These are phyloP conservation scores for Ophion slaviceki DNA, from an alignment of 2,888 invertebrate genomes.

Conservation along the genomic window DNA sequence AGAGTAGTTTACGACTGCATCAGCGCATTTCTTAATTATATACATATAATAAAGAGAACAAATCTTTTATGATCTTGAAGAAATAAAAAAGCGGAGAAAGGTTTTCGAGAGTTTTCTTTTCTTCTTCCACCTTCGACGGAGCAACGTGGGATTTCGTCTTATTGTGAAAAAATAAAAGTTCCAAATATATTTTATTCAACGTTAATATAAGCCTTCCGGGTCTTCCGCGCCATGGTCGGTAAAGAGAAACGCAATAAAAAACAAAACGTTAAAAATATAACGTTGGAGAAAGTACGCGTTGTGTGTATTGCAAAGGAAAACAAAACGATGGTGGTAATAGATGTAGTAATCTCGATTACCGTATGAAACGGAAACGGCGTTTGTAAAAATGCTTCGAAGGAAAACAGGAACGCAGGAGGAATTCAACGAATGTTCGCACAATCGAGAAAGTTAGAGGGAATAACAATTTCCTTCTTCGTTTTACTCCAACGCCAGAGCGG, in stretches of 20 bases:
- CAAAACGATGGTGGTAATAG: constrained; percentile 14
- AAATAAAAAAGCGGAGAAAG: constrained; percentile 57
- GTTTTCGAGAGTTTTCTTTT: background rate
- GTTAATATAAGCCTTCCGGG: constrained; percentile 66
- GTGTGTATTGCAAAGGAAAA: constrained; percentile 28
- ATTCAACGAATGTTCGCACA: background rate
- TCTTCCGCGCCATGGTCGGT: constrained; percentile 59
- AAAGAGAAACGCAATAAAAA: constrained; percentile 53
- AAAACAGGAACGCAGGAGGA: constrained; percentile 22
- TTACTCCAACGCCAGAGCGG: constrained; percentile 36
- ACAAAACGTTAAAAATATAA: constrained; percentile 51
- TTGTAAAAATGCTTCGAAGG: constrained; percentile 29
- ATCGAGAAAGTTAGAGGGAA: constrained; percentile 43
- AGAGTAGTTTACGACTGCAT: constrained; percentile 41
- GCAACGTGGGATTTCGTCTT: constrained; percentile 17
- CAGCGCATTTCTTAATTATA: constrained; percentile 37
- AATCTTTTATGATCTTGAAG: constrained; percentile 27
- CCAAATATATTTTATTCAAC: constrained; percentile 78
- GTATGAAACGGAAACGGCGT: constrained; percentile 4
- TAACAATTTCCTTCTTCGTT: constrained; percentile 7
- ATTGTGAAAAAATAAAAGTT: constrained; percentile 71
- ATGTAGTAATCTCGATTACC: background rate
- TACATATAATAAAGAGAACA: constrained; percentile 15
- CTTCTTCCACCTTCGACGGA: background rate
- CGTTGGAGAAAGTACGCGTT: constrained; percentile 45